A percentile compares a stretch with the other conserved stretches of the same genome.
Evolutionary conservation across 1,140 invertebrate genomes (phyloP).

Genomic region (Drosophila nannoptera): DNA sequence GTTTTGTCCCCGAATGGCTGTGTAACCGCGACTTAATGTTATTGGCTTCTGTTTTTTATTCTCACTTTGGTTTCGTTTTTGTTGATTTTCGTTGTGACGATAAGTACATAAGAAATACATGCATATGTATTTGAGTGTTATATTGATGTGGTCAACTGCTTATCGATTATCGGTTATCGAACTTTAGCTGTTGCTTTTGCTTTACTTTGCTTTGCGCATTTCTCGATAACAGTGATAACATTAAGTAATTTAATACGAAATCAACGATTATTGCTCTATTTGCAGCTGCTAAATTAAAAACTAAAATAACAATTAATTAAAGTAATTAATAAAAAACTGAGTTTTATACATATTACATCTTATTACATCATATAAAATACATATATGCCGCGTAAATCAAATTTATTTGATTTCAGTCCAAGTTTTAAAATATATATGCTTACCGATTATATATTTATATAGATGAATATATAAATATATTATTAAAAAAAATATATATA

Average conservation of each 20-base stretch:
- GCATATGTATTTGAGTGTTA: conserved; percentile 5
- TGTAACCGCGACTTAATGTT: conserved; percentile 20
- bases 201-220: conserved; percentile 22
- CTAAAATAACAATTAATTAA: conserved; percentile 10
- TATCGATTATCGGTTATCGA: conserved; percentile 34
- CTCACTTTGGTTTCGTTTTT: conserved; percentile 6
- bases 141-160: conserved; percentile 14
- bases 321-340: conserved; percentile 20
- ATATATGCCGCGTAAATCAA: conserved; percentile 56
- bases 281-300: conserved; percentile 53
- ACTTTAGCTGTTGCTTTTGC: conserved; percentile 26
- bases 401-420: conserved; percentile 78
- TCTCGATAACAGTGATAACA: conserved; percentile 16
- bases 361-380: conserved; percentile 23
- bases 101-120: conserved; percentile 11
- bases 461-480: conserved; percentile 27
- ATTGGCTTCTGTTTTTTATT: conserved; percentile 30
- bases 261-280: conserved; percentile 48
- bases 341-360: conserved; percentile 20
- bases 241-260: conserved; percentile 14
- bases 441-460: neutral
- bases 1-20: conserved; percentile 20
- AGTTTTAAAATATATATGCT: conserved; percentile 58
- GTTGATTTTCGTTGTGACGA: conserved; percentile 7
- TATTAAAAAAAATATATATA: conserved; percentile 18